Evolutionary conservation across 2,797 vertebrate species (phyloP).

Genomic region (Huso huso): DNA sequence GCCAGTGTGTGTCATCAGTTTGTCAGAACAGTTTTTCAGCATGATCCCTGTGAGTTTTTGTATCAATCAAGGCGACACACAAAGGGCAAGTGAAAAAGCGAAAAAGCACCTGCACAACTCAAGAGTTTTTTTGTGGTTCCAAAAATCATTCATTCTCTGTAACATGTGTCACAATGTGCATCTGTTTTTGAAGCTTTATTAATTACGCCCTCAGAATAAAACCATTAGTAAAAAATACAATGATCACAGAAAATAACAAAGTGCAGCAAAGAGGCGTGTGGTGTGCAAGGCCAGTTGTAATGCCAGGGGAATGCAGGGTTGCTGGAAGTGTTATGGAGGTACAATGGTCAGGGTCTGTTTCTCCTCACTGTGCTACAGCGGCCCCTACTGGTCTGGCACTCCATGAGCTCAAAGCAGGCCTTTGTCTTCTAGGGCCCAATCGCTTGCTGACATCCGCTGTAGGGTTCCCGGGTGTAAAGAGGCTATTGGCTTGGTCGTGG

Average conservation of each 20-base stretch:
- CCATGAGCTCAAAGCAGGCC: too few relatives aligned
- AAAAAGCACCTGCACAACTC: constrained; percentile 14
- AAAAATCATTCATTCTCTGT: not conserved
- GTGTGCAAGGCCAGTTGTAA: constrained; percentile 28
- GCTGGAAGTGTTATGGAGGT: too few relatives aligned
- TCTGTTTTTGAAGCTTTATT: constrained; percentile 48
- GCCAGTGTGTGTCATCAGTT: constrained; percentile 1
- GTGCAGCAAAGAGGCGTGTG: too few relatives aligned
- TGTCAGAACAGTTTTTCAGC: constrained; percentile 12
- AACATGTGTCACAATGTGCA: constrained; percentile 29
- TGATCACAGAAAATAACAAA: constrained; percentile 65
- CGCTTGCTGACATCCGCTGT: too few relatives aligned
- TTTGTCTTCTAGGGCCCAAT: too few relatives aligned
- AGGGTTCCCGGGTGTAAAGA: too few relatives aligned
- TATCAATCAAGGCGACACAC: constrained; percentile 16
- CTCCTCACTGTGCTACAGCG: too few relatives aligned
- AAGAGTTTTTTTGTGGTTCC: not conserved
- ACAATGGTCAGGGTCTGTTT: too few relatives aligned
- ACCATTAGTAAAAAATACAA: constrained; percentile 59
- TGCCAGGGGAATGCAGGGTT: too few relatives aligned
- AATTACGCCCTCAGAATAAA: constrained; percentile 56
- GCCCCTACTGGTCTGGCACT: too few relatives aligned
- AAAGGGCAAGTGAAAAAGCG: not conserved
- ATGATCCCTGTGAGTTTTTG: constrained; percentile 10
- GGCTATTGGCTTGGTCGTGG: too few relatives aligned